Percentiles rank a stretch among this genome's conserved stretches.
Conservation (phyloP, 2,888 invertebrate genomes). For the Matsumyia berberina region DNA sequence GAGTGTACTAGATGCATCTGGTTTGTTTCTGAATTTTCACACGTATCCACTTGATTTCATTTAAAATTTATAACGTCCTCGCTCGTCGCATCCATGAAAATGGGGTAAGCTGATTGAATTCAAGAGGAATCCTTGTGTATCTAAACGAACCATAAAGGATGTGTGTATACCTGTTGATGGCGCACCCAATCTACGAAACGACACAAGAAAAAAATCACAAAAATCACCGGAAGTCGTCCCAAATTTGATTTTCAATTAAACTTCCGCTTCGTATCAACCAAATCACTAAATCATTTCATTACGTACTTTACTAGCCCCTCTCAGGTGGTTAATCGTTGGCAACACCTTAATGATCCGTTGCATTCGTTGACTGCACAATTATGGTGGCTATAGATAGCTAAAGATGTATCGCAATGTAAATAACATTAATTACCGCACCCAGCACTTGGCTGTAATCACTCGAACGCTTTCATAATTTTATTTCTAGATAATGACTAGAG, state of each 20-base stretch:
- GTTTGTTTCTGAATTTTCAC: neutral
- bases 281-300: neutral
- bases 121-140: neutral
- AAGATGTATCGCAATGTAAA: slow-evolving; percentile 38
- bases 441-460: slow-evolving; percentile 25
- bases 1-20: neutral
- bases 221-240: slow-evolving; percentile 4
- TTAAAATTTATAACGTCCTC: slow-evolving; percentile 52
- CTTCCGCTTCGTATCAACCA: neutral
- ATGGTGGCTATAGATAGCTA: neutral
- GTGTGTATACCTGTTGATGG: neutral
- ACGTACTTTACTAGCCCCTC: neutral
- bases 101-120: neutral
- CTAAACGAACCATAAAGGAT: neutral
- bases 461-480: slow-evolving; percentile 2
- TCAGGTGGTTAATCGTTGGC: slow-evolving; percentile 18
- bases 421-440: slow-evolving; percentile 49
- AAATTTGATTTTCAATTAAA: neutral
- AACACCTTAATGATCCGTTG: slow-evolving; percentile 22
- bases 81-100: slow-evolving; percentile 15
- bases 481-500: neutral
- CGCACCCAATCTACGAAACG: neutral
- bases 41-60: slow-evolving; percentile 36
- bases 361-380: slow-evolving; percentile 7
- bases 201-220: neutral